Percentiles rank a stretch among this genome's conserved stretches.
These are phyloP conservation scores for Arnoldichthys spilopterus DNA, from an alignment of 2,797 vertebrate species.

Conservation along the genomic window DNA sequence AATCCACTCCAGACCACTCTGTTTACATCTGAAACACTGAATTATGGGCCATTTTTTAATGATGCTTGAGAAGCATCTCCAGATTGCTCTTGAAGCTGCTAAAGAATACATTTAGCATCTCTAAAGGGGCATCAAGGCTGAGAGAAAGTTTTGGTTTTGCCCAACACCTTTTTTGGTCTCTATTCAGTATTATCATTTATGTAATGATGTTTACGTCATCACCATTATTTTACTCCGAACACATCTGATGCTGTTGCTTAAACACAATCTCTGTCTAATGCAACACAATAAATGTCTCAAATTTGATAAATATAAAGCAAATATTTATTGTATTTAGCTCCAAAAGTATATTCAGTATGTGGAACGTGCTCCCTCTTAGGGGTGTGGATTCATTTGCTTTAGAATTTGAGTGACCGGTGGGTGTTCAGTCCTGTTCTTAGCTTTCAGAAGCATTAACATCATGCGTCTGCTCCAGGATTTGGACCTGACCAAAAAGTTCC, in stretches of 20 bases:
- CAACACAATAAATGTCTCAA: background rate
- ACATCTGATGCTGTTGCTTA: background rate
- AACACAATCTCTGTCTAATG: background rate
- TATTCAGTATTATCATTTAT: no score
- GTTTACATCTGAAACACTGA: no score
- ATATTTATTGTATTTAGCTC: background rate
- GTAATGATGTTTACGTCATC: background rate
- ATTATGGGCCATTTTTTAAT: no score
- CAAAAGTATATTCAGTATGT: background rate
- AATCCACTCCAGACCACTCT: no score
- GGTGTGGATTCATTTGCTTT: background rate
- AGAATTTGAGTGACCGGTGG: background rate
- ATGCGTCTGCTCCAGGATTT: constrained; percentile 19
- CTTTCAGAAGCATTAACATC: background rate
- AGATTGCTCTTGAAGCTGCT: no score
- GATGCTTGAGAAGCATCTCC: no score
- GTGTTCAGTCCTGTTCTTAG: constrained; percentile 8
- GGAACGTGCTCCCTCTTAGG: no score
- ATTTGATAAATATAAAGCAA: background rate
- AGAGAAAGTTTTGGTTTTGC: no score
- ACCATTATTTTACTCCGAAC: background rate
- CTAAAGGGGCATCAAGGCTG: no score
- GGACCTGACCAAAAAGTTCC: constrained; percentile 67
- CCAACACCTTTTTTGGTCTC: no score
- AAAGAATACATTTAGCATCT: no score